Base-by-base conservation (phyloP, 2,797 vertebrate species). In the Onychomys leucogaster region DNA sequence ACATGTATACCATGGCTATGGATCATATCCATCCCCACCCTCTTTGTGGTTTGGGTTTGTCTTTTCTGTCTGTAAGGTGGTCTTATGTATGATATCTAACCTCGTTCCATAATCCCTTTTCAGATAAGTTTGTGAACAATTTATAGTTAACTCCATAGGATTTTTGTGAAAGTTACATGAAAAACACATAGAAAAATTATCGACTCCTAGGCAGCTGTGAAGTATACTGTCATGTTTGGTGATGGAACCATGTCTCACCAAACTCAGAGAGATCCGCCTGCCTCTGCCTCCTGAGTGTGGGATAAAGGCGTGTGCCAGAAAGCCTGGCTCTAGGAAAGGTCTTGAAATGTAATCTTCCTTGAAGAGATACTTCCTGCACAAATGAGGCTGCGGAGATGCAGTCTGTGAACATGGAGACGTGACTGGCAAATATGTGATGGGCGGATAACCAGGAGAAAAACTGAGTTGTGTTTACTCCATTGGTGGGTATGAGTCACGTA, bases 131-230 rank as follows among this genome's bases (percentile, higher is more conserved):
- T 71, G 63, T 76, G 43, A 92, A n/a, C 59, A 81, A 46, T 76
- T 93, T 57, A 84, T 90, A 46, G 12, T 65, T 12, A 92, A 34
- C 34, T 9, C 21, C 37, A 5, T 81, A 85, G 67, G n/a, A 8
- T 85, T 91, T 57, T 90, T 82, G 16, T 69, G 55, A 83, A 93
- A 73, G 77, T n/a, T 71, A 94, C 63, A 55, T 61, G 29, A 96
- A 90, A 92, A 81, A 25, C 80, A 76, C 43, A 76, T 37, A 65
- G 65, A 71, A 93, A 93, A 59, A 49, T 43, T 19, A 41, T 1
- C 61, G 6, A 84, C 21, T 67, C n/a, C 82, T 49, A 27, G 16
- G 34, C n/a, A 84, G 12, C 37, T 16, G 6, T 46, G 63, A 90
- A 59, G 9, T 46, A 12, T 25, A 41, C 6, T 76, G 63, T 59